Percentiles rank a stretch among this genome's conserved stretches.
phyloP scores from a whole-genome alignment of 1,140 invertebrate species.

The Antheraea mylitta region DNA sequence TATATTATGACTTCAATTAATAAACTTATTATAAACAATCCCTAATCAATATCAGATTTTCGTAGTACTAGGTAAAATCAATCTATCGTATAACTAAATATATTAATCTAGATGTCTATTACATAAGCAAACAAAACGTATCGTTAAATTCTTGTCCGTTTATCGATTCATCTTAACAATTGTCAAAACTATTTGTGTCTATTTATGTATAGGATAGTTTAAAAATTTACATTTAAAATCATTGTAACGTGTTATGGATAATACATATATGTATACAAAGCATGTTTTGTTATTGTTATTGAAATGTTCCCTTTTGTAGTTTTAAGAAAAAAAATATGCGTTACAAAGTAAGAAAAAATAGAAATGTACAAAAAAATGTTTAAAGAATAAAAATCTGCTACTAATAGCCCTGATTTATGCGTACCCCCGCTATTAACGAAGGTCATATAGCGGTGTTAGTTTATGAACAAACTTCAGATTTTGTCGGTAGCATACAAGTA shows the following conservation, averaged over 20 bases:
- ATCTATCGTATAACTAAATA: too few species aligned
- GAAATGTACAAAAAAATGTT: too few species aligned
- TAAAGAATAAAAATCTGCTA: too few species aligned
- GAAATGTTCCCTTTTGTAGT: neutral
- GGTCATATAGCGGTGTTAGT: too few species aligned
- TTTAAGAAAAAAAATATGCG: too few species aligned
- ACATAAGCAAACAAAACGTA: neutral
- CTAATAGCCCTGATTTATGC: too few species aligned
- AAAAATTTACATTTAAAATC: neutral
- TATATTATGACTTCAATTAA: neutral
- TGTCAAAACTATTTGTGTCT: neutral
- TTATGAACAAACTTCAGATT: too few species aligned
- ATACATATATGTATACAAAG: constrained; percentile 11
- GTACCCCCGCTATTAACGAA: too few species aligned
- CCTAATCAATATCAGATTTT: too few species aligned
- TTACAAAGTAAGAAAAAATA: too few species aligned
- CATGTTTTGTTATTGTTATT: neutral
- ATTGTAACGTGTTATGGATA: neutral
- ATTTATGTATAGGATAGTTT: neutral
- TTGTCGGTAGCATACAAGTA: too few species aligned
- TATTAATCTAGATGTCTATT: neutral
- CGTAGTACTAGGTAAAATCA: too few species aligned
- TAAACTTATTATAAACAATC: neutral
- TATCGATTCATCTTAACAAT: neutral
- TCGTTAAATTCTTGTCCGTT: neutral